Evolutionary conservation across 2,113 vertebrate species (phyloP).

Genomic region (Ictidomys tridecemlineatus): DNA sequence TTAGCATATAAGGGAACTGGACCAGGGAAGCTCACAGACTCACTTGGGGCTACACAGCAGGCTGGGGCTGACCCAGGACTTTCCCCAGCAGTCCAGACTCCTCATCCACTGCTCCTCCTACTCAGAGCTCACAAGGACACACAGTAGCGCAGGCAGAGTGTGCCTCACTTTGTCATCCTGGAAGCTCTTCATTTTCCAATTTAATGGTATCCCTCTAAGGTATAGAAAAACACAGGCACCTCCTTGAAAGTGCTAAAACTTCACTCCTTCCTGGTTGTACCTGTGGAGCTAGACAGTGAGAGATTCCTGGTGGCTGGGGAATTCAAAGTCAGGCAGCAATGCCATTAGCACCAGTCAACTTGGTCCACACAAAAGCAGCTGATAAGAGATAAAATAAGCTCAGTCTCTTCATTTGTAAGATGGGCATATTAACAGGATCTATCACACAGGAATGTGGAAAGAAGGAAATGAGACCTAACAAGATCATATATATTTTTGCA

Average conservation of each 20-base stretch:
- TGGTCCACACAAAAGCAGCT: neutral
- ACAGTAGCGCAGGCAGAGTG: fast-evolving
- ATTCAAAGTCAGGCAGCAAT: neutral
- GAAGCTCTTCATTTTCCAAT: neutral
- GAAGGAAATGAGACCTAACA: neutral
- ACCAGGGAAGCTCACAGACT: neutral
- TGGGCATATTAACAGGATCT: neutral
- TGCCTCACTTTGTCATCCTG: neutral
- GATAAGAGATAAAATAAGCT: neutral
- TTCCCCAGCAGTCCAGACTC: neutral
- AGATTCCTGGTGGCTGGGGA: neutral
- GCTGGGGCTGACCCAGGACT: neutral
- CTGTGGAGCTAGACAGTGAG: neutral
- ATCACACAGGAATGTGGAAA: neutral
- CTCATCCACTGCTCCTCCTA: neutral
- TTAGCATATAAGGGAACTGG: neutral
- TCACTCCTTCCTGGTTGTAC: neutral
- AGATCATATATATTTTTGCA: neutral
- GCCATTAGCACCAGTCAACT: neutral
- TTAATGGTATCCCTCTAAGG: neutral
- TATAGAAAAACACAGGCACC: neutral
- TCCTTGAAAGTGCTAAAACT: neutral
- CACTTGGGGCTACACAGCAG: neutral
- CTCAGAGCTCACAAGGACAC: neutral
- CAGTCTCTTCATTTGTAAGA: neutral